Evolutionary conservation across 2,113 vertebrate genomes (phyloP).

Genomic region (Speoplatyrhinus poulsoni): DNA sequence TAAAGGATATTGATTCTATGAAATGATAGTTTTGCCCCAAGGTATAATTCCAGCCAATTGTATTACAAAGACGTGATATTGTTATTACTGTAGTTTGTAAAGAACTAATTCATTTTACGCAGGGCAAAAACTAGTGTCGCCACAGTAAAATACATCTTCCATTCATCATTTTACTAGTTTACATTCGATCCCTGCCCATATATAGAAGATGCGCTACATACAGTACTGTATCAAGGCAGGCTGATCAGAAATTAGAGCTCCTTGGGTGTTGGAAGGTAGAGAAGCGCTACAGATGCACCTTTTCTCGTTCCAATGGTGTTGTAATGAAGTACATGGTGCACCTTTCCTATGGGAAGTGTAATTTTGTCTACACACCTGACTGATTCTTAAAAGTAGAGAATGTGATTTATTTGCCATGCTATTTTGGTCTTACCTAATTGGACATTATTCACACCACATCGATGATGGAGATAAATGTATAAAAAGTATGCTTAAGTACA

Average conservation of each 20-base stretch:
- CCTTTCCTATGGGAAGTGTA: conserved; percentile 61
- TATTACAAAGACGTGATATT: neutral
- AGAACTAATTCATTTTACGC: too few species aligned
- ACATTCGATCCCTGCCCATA: conserved; percentile 37
- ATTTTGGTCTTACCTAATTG: conserved; percentile 75
- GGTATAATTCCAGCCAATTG: neutral
- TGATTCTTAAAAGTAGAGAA: conserved; percentile 57
- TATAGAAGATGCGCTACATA: conserved; percentile 22
- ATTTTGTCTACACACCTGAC: conserved; percentile 66
- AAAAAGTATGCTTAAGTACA: conserved; percentile 38
- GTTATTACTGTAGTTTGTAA: neutral
- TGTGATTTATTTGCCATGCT: conserved; percentile 72
- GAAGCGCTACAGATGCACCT: conserved; percentile 64
- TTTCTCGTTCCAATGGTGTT: conserved; percentile 51
- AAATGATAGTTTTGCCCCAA: conserved; percentile 8
- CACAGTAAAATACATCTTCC: conserved; percentile 15
- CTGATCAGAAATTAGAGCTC: conserved; percentile 65
- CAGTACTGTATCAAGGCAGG: conserved; percentile 42
- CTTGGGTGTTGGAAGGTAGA: conserved; percentile 37
- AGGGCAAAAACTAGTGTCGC: neutral
- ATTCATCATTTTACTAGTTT: conserved; percentile 55
- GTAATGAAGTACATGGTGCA: conserved; percentile 74
- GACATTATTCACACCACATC: conserved; percentile 64
- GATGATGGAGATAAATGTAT: conserved; percentile 55
- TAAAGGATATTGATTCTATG: conserved; percentile 13